Base-by-base conservation (phyloP, 2,797 vertebrate genomes). In the Stomatorhinus walkeri region DNA sequence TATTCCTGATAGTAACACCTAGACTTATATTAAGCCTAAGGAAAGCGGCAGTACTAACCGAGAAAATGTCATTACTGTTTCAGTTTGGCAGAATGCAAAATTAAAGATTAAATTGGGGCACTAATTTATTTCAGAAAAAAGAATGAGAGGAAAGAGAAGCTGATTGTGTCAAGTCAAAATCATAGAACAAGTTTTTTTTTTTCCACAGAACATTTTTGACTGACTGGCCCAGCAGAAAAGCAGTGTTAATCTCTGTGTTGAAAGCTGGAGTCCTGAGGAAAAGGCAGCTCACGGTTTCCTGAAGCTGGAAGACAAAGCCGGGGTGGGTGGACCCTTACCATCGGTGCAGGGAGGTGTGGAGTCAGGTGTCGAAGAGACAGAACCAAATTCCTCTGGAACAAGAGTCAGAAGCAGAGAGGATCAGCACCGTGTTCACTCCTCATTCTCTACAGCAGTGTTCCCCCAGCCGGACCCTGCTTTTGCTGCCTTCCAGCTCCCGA, bases 331-430 rank as follows among this genome's bases (percentile, higher is more conserved):
- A 22, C 83, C 36, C 91, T 64, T 95, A 97, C 96, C 96, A 89
- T 97, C 96, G 9, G 95, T 96, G 92, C 95, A 96, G 1, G 96
- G 94, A 90, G 96, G 96, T 16, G 95, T 96, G 22, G 96, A 97
- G 93, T 97, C 96, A 92, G 96, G 96, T 87, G 96, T 97, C 90
- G 96, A 96, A 22, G 94, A 95, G 92, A 96, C 95, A 40, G 96
- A 96, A 92, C 95, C 96, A 92, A 95, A 95, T 93, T 97, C 96
- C 94, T 97, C 96, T 97, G 93, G 28, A 95, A 95, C 12, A 87
- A 92, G 91, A 93, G 22, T 22, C 89, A 56, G 90, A 89, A 86
- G 1, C 76, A 83, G 14, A 16, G 24, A 76, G 24, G 6, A 51
- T 46, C 43, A 88, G 51, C n/a, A 2, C 10, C 52, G 24, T 32